These are phyloP conservation scores for Cheumatopsyche charites DNA, from an alignment of 1,140 invertebrate genomes.

Conservation along the genomic window DNA sequence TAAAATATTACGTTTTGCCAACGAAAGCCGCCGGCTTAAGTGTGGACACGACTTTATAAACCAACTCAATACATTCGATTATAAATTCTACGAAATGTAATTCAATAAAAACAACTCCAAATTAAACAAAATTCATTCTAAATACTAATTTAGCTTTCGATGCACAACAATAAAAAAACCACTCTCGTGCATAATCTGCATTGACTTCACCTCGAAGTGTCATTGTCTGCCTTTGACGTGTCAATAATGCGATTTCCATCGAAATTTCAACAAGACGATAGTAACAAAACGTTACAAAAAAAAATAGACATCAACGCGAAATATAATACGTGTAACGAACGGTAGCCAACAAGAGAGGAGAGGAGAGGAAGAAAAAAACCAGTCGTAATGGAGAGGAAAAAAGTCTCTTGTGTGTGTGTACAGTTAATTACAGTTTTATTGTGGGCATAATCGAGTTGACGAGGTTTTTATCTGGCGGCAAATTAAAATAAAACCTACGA, in stretches of 20 bases:
- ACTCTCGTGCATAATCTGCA: no score
- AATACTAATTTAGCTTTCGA: no score
- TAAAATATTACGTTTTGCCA: no score
- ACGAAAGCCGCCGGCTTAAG: no score
- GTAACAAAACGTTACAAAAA: background rate
- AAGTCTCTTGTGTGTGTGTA: background rate
- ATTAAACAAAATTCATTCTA: no score
- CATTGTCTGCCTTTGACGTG: conserved; percentile 13
- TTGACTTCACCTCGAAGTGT: conserved; percentile 15
- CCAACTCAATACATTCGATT: no score
- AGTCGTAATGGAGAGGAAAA: background rate
- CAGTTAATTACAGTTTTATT: conserved; percentile 4
- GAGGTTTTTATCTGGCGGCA: conserved; percentile 6
- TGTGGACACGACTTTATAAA: no score
- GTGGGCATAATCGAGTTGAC: conserved; percentile 10
- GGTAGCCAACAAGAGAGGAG: background rate
- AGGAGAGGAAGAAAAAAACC: no score
- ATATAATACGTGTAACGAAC: background rate
- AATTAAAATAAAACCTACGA: conserved; percentile 9
- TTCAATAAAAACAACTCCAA: no score
- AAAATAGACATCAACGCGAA: background rate
- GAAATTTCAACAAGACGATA: background rate
- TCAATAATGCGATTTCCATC: background rate
- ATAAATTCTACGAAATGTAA: no score
- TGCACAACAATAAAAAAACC: no score